Base-by-base conservation (phyloP, 2,888 invertebrate species). In the Thysanoteuthis rhombus region DNA sequence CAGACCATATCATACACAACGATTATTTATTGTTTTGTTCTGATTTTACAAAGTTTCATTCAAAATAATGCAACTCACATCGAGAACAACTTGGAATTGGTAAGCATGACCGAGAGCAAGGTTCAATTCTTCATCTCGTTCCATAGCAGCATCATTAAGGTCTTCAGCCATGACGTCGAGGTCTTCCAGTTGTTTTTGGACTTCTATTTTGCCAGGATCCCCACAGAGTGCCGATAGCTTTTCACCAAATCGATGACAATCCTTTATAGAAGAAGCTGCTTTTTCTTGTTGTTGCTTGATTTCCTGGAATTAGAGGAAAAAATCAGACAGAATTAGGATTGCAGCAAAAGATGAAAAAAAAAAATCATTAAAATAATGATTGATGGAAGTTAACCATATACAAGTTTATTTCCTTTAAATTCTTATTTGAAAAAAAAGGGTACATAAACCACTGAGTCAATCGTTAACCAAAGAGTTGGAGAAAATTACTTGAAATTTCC, bases 111-210 rank as follows among this genome's bases (percentile, higher is more conserved):
- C 95, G 12, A 96, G 95, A 12, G 97, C 96, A 16, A 95, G 95
- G 36, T 95, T 95, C 47, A 97, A 95, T 93, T 97, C 97, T 45
- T 96, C 96, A 75, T 96, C 95, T 8, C 97, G 94, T n/a, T 97
- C 97, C 89, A 95, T 95, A 45, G 96, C 94, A 40, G 96, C 96
- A 94, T 97, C 97, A 92, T 96, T 96, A 38, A 97, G 96, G 93
- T 97, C 97, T 92, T 97, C 97, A 42, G 96, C 96, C n/a, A 96
- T 94, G 89, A 95, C 95, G 91, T 96, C 96, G 36, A 97, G 95
- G 94, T 97, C 97, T 93, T 97, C 97, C 93, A 97, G 93, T 93
- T 96, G 96, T 94, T 97, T 97, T 93, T 96, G 95, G 19, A 97
- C 95, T 94, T 97, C 97, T 47, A 97, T 96, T 91, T 96, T 94